Base-by-base conservation (phyloP, 1,140 invertebrate genomes). In the Bombus superbus region DNA sequence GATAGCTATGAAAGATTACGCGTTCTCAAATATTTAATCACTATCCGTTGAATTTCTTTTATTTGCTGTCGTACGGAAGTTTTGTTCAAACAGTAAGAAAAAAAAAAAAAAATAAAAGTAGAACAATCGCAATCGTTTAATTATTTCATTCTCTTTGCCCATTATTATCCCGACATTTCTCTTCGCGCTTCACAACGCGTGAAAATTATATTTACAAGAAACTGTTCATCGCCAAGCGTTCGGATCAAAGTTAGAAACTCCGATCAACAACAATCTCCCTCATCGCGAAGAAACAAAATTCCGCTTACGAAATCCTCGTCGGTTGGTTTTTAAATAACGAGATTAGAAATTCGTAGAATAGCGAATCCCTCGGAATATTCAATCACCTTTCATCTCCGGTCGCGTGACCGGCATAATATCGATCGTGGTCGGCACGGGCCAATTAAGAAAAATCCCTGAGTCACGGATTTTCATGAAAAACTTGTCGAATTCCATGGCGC, bases 391-490 rank as follows among this genome's bases (percentile, higher is more conserved):
- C 22, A 59, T 62, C 22, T 40, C 5, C n/a, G 22, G 47, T n/a
- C 22, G 6, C 32, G 18, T 40, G 18, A 47, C 18, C n/a, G 9
- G 35, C 25, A 59, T 3, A 53, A 53, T 40, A 42, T 77, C 57
- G 57, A 40, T 77, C 57, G 57, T 42, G 4, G n/a, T 32, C 38
- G 53, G 3, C 15, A 18, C 6, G 13, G n/a, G 38, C 57, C 57
- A 78, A 78, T 64, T 78, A 78, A 78, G 75, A 18, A 40, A 40
- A 40, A 57, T 76, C 28, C 28, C 38, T 2, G 57, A 64, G 40
- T 64, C 32, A 42, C 40, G 59, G 28, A n/a, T 62, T 62, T 62
- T 62, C 59, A 38, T 44, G 53, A 25, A 28, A 25, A 28, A 64
- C 22, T 28, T 15, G n/a, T 44, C 77, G 77, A 42, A 44, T 44